A percentile compares a stretch with the other conserved stretches of the same genome.
Conservation (phyloP, 1,140 invertebrate genomes). For the Drosophila pruinosa region DNA sequence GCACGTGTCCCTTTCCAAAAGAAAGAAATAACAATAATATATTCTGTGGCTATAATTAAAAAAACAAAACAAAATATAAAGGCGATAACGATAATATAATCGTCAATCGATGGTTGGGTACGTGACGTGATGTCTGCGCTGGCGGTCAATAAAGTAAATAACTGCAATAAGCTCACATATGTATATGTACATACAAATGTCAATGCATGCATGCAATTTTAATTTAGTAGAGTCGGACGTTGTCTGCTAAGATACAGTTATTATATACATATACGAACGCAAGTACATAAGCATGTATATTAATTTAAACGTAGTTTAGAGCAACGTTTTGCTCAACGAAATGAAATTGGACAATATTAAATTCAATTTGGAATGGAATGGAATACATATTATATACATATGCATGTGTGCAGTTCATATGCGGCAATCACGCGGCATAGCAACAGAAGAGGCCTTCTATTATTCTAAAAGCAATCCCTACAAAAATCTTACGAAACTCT, state of each 20-base stretch:
- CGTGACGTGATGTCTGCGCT: conserved; percentile 36
- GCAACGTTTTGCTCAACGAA: conserved; percentile 14
- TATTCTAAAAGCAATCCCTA: background rate
- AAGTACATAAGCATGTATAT: background rate
- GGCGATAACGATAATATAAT: conserved; percentile 30
- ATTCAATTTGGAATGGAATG: background rate
- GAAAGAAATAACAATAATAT: conserved; percentile 28
- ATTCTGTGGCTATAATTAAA: conserved; percentile 20
- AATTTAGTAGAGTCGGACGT: background rate
- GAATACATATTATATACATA: background rate
- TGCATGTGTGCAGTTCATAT: background rate
- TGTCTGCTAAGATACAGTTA: conserved; percentile 3
- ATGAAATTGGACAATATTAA: conserved; percentile 7
- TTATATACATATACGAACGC: too few species aligned
- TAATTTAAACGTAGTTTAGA: background rate
- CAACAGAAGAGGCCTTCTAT: background rate
- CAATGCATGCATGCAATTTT: background rate
- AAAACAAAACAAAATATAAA: conserved; percentile 9
- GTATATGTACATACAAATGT: background rate
- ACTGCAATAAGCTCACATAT: background rate
- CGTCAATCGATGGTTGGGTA: conserved; percentile 31
- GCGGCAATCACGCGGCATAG: conserved; percentile 8
- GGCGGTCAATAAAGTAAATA: background rate
- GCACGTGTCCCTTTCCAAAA: conserved; percentile 10
- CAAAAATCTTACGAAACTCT: conserved; percentile 5